Evolutionary conservation across 1,140 invertebrate genomes (phyloP), one percentile per base, ranked within the genome.

Genomic region (Adelges cooleyi): DNA sequence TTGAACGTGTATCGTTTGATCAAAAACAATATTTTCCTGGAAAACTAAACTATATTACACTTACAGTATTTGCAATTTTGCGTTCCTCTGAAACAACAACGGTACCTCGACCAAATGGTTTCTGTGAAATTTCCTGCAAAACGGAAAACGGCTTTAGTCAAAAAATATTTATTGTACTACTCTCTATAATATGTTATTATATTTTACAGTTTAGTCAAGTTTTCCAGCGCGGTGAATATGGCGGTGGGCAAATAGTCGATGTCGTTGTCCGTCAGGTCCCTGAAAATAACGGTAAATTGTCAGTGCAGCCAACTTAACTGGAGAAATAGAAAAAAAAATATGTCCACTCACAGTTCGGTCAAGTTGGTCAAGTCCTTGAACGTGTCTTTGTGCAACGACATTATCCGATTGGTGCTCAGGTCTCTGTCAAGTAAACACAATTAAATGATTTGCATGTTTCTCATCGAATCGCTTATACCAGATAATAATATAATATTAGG

Each of bases 261-360:
- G 50, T 81, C 75, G 72, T 92, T 92, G 71, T 87, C 83, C 65
- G 86, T 87, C 67, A 90, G 74, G 72, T 91, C 88, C 66, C 80
- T 82, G 73, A 68, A 69, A 67, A 13, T 33, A 46, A 59, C 33
- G 46, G 38, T 29, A n/a, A 50, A 62, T 15, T 11, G 10, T 17
- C n/a, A 8, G n/a, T 44, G n/a, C n/a, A 44, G 15, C 13, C 15
- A 44, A 44, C 10, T 11, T 44, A 44, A 44, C n/a, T 4, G 4
- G n/a, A 44, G n/a, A 44, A 44, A 44, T 17, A 44, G 13, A 20
- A 22, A 18, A 33, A 13, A 17, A 42, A 38, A 6, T 18, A 29
- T 42, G n/a, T 42, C 2, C 17, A 69, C 69, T 71, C 38, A 71
- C 70, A 90, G 74, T 72, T 89, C 82, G 3, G 77, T 79, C 6